Evolutionary conservation across 2,888 invertebrate genomes (phyloP), one percentile per base, ranked within the genome.

Genomic region (Drosophila affinis): DNA sequence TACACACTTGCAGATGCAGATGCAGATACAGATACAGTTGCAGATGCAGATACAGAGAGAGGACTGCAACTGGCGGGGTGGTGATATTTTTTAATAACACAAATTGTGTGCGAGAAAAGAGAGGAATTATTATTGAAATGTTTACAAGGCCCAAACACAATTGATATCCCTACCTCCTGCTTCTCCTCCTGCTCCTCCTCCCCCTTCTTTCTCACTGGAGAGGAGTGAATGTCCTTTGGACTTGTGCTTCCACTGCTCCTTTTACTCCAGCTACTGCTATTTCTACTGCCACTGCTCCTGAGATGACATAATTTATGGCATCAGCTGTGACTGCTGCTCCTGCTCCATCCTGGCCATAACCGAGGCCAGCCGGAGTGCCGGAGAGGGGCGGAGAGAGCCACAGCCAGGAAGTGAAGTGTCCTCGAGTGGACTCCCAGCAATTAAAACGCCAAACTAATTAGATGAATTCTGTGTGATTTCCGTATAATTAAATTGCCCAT

Each of bases 401-500:
- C 17, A 17, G 29, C 29, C 12, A 7, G 21, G 46, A 54, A 54
- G 58, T 45, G 72, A 56, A 71, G 72, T 74, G 68, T 51, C 75
- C 67, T 61, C 44, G 49, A 46, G 75, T 56, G 68, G 88, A 71
- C 75, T 74, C 72, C 75, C 69, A 80, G 86, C 86, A 84, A 88
- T 84, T 88, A 84, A 88, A 88, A 88, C 77, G 80, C 68, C 79
- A 79, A 87, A 80, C 89, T 89, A 85, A 85, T 85, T 85, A 89
- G 85, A 88, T 76, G 81, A 83, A 89, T 87, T 85, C 76, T 83
- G 87, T 83, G 87, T 88, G 87, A 89, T 89, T 88, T 89, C 87
- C 88, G 81, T 87, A 83, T 87, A 85, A 85, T 89, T 85, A 80
- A 88, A 88, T 88, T 80, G 79, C 89, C 88, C 88, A 89, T 89